A percentile compares a stretch with the other conserved stretches of the same genome.
These are phyloP conservation scores for Rafetus swinhoei DNA, from an alignment of 2,113 vertebrate species.

Conservation along the genomic window DNA sequence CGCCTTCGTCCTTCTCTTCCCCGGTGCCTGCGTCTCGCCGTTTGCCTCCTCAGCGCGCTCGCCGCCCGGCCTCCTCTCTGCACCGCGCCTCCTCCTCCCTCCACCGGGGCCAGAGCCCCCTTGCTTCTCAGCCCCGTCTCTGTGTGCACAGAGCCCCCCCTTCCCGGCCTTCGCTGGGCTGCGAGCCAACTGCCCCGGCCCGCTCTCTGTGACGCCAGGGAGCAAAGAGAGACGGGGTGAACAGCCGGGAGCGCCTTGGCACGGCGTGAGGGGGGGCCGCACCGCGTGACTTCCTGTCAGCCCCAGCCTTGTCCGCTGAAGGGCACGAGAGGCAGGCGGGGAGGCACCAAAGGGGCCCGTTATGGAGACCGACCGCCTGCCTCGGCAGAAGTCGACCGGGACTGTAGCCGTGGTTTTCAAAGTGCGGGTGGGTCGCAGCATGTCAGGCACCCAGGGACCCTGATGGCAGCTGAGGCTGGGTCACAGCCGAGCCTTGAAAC, in stretches of 20 bases:
- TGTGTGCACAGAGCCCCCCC: neutral
- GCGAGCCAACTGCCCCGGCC: neutral
- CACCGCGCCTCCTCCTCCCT: neutral
- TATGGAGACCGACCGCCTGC: neutral
- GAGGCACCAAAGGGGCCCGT: slow-evolving; percentile 32
- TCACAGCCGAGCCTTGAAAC: too few relatives aligned
- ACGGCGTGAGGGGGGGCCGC: rapidly evolving
- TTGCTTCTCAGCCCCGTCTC: neutral
- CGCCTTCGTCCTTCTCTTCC: neutral
- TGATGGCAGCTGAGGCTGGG: too few relatives aligned
- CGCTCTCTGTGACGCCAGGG: rapidly evolving
- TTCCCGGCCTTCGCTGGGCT: neutral
- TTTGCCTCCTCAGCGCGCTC: neutral
- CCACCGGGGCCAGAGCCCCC: neutral
- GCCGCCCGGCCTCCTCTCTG: neutral
- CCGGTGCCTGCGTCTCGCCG: neutral
- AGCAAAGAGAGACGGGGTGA: rapidly evolving
- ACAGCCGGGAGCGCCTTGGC: rapidly evolving
- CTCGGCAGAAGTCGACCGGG: slow-evolving; percentile 17
- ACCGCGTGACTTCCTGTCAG: neutral
- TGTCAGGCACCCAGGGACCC: too few relatives aligned
- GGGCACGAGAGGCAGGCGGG: slow-evolving; percentile 6
- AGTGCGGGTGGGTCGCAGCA: too few relatives aligned
- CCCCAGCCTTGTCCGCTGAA: slow-evolving; percentile 15
- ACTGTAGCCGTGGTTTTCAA: too few relatives aligned